Evolutionary conservation across 2,113 vertebrate species (phyloP), one percentile per base, ranked within the genome.

Genomic region (Pungitius pungitius): DNA sequence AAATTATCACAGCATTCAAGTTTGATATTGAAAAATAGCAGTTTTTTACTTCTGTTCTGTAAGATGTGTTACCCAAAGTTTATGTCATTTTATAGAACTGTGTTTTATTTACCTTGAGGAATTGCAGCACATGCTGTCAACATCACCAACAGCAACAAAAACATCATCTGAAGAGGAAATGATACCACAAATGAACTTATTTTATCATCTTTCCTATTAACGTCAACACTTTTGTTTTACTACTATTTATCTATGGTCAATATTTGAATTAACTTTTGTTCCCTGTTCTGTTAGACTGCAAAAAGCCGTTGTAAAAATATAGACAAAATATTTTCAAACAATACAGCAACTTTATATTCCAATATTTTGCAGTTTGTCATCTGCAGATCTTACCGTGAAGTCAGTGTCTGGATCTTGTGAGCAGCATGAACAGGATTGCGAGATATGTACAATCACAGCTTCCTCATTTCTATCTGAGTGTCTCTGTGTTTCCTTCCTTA

Each of bases 151-250:
- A 85, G 8, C 42, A 75, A 13, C 20, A 89, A 24, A 58, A 75
- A 11, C 14, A 17, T 59, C 89, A 90, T 90, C 86, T 90, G 43
- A 66, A 45, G 9, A 70, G 1, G 70, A 72, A 59, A 55, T 2
- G 10, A 68, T 5, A 54, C 8, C 1, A 20, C 54, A 9, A 0
- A 67, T 37, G 63, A 15, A 49, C 0, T 45, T n/a, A 22, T 24
- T 59, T 9, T 47, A 8, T 47, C 24, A 30, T 33, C 52, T 12
- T n/a, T 24, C 3, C 17, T 35, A 20, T 6, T 22, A 0, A 26
- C 39, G 33, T 6, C 0, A 33, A 2, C 6, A 12, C 17, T 33
- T 17, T 52, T 52, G 15, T 55, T n/a, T 37, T 35, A 33, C 33
- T 43, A 15, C 8, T 12, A 2, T 43, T 20, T 37, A 6, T 51